Evolutionary conservation across 2,113 vertebrate genomes (phyloP), one percentile per base, ranked within the genome.

Genomic region (Sciurus niger): DNA sequence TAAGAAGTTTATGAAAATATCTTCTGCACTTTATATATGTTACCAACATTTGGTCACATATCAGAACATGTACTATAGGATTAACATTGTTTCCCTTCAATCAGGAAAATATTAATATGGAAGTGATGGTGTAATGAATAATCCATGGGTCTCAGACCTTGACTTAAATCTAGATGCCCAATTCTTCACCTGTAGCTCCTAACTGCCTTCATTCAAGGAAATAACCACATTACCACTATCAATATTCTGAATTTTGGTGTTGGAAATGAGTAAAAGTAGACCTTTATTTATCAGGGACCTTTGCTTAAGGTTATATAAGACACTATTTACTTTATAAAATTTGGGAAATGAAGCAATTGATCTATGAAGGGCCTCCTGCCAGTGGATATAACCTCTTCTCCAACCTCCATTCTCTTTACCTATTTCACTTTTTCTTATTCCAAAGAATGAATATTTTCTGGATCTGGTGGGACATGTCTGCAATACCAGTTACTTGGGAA

Each of bases 51-150:
- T 86, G 8, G 43, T 53, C 28, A 89, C 20, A 84, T 79, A 32
- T 88, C 43, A 88, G 53, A 76, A 77, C 70, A 30, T 51, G 4
- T 48, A 20, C 48, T 86, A 40, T 8, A 73, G 20, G 83, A 9
- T 34, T 34, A 89, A 32, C 51, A n/a, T 34, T 79, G 32, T 10
- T 53, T 96, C 51, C 74, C 37, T 43, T 83, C 14, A 76, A 46
- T 77, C 70, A 72, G 12, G 17, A 89, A 94, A 93, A 77, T 34
- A 18, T n/a, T 46, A 96, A 74, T 74, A 11, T 34, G 78, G 72
- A 96, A 78, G 13, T 79, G 60, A 92, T 32, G 11, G 9, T 28
- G 58, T 34, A 91, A 34, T 65, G 22, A 34, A 30, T 51, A 70
- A 76, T 40, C 32, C 53, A 46, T 22, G 22, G 40, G 4, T 17